These are phyloP conservation scores for Anoplius nigerrimus DNA, from an alignment of 2,888 invertebrate species.

Conservation along the genomic window DNA sequence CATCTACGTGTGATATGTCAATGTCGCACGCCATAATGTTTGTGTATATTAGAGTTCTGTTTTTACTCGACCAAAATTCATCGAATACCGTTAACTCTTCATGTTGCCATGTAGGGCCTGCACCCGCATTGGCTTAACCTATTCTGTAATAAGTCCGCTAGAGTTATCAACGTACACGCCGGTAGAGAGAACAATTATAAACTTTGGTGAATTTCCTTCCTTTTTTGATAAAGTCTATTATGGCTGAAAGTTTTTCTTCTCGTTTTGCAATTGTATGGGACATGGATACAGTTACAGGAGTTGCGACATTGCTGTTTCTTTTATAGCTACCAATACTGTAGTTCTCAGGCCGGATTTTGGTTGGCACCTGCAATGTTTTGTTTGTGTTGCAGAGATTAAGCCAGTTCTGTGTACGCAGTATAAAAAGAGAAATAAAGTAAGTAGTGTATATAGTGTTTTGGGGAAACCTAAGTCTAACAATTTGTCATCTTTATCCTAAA, in stretches of 20 bases:
- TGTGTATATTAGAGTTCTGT: slow-evolving; percentile 91
- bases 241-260: slow-evolving; percentile 86
- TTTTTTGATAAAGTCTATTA: slow-evolving; percentile 86
- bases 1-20: slow-evolving; percentile 96
- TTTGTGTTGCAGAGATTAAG: slow-evolving; percentile 99
- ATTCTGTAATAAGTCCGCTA: slow-evolving; percentile 68
- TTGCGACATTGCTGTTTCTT: slow-evolving; percentile 89
- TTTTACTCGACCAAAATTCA: slow-evolving; percentile 83
- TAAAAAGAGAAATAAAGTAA: slow-evolving; percentile 90
- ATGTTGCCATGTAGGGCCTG: slow-evolving; percentile 96
- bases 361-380: slow-evolving; percentile 94
- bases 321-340: slow-evolving; percentile 92
- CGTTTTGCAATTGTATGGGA: slow-evolving; percentile 87
- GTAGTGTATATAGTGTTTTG: slow-evolving; percentile 88
- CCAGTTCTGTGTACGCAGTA: slow-evolving; percentile 97
- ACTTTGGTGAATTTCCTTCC: slow-evolving; percentile 79
- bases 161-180: slow-evolving; percentile 97
- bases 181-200: slow-evolving; percentile 93
- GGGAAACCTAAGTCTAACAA: slow-evolving; percentile 95
- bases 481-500: slow-evolving; percentile 98
- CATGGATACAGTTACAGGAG: slow-evolving; percentile 84
- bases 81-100: slow-evolving; percentile 91
- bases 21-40: slow-evolving; percentile 98
- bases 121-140: slow-evolving; percentile 76
- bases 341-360: slow-evolving; percentile 95